phyloP scores from a whole-genome alignment of 2,113 vertebrate genomes.

The Psophia crepitans region DNA sequence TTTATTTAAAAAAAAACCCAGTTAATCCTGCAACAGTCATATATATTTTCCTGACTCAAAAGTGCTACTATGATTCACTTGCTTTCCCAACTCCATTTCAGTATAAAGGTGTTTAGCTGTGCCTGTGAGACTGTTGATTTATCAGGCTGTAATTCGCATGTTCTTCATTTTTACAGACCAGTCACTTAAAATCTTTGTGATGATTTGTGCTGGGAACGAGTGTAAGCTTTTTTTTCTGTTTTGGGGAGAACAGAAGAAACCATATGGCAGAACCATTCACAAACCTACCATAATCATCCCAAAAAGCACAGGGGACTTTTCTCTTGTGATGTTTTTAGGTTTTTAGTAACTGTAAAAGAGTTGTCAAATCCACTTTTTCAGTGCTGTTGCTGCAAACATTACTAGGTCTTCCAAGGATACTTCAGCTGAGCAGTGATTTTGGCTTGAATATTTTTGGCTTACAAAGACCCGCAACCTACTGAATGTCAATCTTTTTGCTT shows the following conservation, averaged over 20 bases:
- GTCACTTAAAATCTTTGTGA: neutral
- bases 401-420: neutral
- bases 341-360: neutral
- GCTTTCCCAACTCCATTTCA: neutral
- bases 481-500: neutral
- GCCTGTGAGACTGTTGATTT: neutral
- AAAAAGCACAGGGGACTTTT: neutral
- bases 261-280: neutral
- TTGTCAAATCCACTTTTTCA: neutral
- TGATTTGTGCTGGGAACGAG: neutral
- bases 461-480: neutral
- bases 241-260: conserved; percentile 6
- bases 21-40: conserved; percentile 17
- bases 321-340: neutral
- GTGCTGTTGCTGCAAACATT: neutral
- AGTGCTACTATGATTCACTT: conserved; percentile 22
- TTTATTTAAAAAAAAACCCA: neutral
- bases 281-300: neutral
- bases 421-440: neutral
- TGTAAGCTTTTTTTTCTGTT: neutral
- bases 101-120: neutral
- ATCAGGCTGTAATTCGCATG: neutral
- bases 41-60: conserved; percentile 22
- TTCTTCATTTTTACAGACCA: neutral
- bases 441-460: neutral